phyloP scores from a whole-genome alignment of 2,113 vertebrate species.

The Pomatostomus ruficeps region DNA sequence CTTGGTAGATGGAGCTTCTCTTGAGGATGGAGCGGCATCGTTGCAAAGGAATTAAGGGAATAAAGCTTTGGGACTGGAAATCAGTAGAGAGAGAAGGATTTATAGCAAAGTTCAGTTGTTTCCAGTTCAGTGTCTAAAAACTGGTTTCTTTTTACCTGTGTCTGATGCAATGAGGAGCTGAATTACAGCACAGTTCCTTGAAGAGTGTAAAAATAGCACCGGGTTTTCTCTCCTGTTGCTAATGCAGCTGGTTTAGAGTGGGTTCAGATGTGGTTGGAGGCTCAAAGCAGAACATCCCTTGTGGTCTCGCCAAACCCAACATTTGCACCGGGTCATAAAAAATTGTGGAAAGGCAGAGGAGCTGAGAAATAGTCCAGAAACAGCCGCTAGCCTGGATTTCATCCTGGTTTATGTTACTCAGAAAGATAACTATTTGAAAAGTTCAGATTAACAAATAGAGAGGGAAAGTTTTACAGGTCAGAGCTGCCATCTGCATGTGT shows the following conservation, averaged over 20 bases:
- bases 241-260: neutral
- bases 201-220: neutral
- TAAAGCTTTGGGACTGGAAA: neutral
- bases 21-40: neutral
- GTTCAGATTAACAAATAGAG: neutral
- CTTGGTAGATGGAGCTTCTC: neutral
- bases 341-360: neutral
- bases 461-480: neutral
- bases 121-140: neutral
- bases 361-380: neutral
- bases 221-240: neutral
- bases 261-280: neutral
- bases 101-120: neutral
- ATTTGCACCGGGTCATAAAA: neutral
- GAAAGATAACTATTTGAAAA: neutral
- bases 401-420: neutral
- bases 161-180: neutral
- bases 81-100: neutral
- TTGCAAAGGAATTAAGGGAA: neutral
- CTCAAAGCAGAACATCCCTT: neutral
- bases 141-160: neutral
- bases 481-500: neutral
- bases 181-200: neutral
- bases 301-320: fast-evolving
- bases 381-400: neutral